phyloP scores from a whole-genome alignment of 2,113 vertebrate genomes.

The Prunella himalayana region DNA sequence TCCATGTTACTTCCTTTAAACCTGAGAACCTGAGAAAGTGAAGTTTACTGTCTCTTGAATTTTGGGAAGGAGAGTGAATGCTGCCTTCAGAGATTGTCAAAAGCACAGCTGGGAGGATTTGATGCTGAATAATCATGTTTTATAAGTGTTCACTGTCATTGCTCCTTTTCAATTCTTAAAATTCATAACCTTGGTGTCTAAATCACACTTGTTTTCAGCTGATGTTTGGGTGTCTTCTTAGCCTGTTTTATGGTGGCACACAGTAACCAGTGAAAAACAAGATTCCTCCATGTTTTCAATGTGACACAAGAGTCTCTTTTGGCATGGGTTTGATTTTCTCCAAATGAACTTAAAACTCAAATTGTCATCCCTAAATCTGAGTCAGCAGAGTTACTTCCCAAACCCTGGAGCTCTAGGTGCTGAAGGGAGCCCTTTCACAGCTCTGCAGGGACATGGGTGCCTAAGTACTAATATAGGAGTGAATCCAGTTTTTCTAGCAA shows the following conservation, averaged over 20 bases:
- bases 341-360: neutral
- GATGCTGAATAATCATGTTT: neutral
- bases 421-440: neutral
- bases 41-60: neutral
- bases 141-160: neutral
- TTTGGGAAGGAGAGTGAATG: neutral
- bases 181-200: neutral
- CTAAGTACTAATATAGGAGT: fast-evolving
- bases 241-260: neutral
- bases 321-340: neutral
- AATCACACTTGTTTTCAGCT: neutral
- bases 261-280: neutral
- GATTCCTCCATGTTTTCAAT: neutral
- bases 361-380: neutral
- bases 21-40: neutral
- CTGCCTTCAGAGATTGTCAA: neutral
- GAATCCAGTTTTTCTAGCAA: neutral
- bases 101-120: neutral
- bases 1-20: neutral
- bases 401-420: neutral
- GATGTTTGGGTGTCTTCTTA: neutral
- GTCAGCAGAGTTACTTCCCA: fast-evolving
- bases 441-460: neutral
- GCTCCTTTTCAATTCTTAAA: neutral
- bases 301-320: neutral